A percentile compares a stretch with the other conserved stretches of the same genome.
Conservation (phyloP, 1,140 invertebrate species). For the Nasonia longicornis region DNA sequence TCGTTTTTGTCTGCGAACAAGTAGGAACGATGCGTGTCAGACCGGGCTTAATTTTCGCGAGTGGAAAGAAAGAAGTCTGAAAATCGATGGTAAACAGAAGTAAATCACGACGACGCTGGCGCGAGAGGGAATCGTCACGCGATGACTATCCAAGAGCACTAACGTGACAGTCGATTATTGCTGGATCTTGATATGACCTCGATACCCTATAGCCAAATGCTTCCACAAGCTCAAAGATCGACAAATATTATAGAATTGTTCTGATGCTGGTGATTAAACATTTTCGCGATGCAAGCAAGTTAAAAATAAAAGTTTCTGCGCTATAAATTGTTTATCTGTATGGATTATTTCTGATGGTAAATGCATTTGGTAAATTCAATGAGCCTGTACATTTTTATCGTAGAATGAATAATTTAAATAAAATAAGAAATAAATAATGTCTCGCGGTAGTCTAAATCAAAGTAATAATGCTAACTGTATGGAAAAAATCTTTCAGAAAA, state of each 20-base stretch:
- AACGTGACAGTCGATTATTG: constrained; percentile 17
- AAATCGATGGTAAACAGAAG: constrained; percentile 30
- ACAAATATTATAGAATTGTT: background rate
- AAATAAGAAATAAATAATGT: too few species aligned
- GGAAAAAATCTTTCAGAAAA: background rate
- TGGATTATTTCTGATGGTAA: too few species aligned
- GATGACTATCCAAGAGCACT: constrained; percentile 8
- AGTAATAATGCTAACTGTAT: too few species aligned
- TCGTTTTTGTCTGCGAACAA: background rate
- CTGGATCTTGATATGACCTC: constrained; percentile 11
- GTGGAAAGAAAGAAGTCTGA: constrained; percentile 1
- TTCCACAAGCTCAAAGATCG: background rate
- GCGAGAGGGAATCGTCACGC: constrained; percentile 21
- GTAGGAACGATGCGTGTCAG: background rate
- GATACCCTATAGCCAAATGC: background rate
- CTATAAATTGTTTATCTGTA: too few species aligned
- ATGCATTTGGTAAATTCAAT: too few species aligned
- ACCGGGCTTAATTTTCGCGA: background rate
- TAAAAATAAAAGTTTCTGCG: too few species aligned
- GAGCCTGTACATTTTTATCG: too few species aligned
- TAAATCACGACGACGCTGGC: background rate
- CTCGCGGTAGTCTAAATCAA: too few species aligned
- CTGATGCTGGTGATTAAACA: background rate
- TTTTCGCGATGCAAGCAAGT: background rate
- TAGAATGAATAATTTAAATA: too few species aligned